These are phyloP conservation scores for Trissolcus brochymenae DNA, from an alignment of 2,888 invertebrate genomes.

Conservation along the genomic window DNA sequence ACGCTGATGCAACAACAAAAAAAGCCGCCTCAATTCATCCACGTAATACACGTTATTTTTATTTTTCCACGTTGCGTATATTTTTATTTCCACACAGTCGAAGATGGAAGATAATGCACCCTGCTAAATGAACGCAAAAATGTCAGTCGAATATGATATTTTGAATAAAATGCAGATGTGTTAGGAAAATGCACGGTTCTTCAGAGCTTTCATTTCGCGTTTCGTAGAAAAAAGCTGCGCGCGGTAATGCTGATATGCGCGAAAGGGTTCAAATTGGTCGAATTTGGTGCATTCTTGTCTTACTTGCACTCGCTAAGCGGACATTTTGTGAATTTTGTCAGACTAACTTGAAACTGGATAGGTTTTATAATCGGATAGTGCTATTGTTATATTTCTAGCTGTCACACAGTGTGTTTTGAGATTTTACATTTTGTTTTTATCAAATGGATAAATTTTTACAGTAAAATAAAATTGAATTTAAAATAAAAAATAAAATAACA, in stretches of 20 bases:
- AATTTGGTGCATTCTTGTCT: constrained; percentile 57
- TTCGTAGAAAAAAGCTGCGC: constrained; percentile 19
- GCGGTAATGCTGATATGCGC: constrained; percentile 54
- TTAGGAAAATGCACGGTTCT: constrained; percentile 49
- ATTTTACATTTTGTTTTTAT: constrained; percentile 35
- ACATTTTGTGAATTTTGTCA: constrained; percentile 55
- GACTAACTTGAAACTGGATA: constrained; percentile 56
- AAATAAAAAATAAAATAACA: background rate
- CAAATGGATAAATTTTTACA: constrained; percentile 3
- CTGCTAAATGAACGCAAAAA: constrained; percentile 57
- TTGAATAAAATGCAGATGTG: constrained; percentile 55
- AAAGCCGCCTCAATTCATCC: too few relatives aligned
- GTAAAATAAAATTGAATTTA: background rate
- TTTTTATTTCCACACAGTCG: constrained; percentile 46
- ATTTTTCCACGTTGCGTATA: constrained; percentile 31
- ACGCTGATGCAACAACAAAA: constrained; percentile 7
- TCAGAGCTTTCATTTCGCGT: constrained; percentile 52
- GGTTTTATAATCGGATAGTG: constrained; percentile 53
- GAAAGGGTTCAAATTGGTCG: constrained; percentile 52
- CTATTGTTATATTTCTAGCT: constrained; percentile 48
- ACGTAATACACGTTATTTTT: constrained; percentile 3
- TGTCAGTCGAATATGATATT: constrained; percentile 55
- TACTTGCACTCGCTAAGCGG: constrained; percentile 54
- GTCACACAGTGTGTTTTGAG: constrained; percentile 43
- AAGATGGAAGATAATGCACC: constrained; percentile 55